These are phyloP conservation scores for Xenentodon cancila DNA, from an alignment of 2,797 vertebrate genomes.

Conservation along the genomic window DNA sequence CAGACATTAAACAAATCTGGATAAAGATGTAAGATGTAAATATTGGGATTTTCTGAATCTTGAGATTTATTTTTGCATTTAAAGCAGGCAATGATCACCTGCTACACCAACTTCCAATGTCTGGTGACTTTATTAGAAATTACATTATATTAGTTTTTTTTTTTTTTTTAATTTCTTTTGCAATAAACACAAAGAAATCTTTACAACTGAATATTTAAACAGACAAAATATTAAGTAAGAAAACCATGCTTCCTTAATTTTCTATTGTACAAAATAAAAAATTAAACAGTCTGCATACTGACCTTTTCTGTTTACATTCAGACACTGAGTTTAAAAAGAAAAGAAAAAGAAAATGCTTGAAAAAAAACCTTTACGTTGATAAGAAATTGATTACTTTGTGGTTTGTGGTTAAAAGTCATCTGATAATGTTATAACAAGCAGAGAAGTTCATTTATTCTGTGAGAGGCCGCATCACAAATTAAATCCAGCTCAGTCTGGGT, in stretches of 20 bases:
- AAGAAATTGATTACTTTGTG: not conserved
- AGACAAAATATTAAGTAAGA: not conserved
- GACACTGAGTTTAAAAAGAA: not conserved
- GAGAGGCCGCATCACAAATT: not conserved
- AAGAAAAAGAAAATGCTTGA: not conserved
- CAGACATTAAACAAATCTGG: not conserved
- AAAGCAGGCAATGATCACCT: not conserved
- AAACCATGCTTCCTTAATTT: conserved; percentile 1
- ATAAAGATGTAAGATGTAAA: not conserved
- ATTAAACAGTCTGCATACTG: not conserved
- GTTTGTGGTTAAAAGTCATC: conserved; percentile 21
- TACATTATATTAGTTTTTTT: not conserved
- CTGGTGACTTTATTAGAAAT: conserved; percentile 4
- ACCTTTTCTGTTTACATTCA: conserved; percentile 12
- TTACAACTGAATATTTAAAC: not conserved
- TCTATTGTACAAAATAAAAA: not conserved
- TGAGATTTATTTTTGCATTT: conserved; percentile 6
- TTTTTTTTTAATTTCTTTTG: no score
- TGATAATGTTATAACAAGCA: not conserved
- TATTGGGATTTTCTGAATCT: not conserved
- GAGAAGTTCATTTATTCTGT: not conserved
- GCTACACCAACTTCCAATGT: not conserved
- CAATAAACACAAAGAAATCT: not conserved
- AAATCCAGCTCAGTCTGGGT: no score
- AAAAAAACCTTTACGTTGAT: not conserved